These are phyloP conservation scores for Polymixis flavicincta DNA, from an alignment of 2,888 invertebrate species.

Conservation along the genomic window DNA sequence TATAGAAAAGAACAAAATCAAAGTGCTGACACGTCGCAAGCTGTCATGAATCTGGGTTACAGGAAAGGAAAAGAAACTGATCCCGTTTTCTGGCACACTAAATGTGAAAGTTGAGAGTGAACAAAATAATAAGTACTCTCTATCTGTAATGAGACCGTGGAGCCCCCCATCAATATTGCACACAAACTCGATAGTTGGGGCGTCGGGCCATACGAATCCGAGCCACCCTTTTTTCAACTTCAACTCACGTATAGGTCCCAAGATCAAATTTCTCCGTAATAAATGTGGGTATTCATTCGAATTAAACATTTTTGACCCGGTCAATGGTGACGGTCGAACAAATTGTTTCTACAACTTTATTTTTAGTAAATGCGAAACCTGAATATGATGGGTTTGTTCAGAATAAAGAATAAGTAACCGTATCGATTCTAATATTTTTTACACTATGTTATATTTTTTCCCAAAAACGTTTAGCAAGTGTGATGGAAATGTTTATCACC, in stretches of 20 bases:
- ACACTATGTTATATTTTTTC: too few species aligned
- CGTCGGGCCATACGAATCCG: slow-evolving; percentile 34
- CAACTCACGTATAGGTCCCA: slow-evolving; percentile 76
- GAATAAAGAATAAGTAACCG: too few species aligned
- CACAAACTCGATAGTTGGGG: slow-evolving; percentile 47
- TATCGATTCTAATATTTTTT: too few species aligned
- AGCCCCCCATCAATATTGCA: slow-evolving; percentile 56
- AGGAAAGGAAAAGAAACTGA: slow-evolving; percentile 23
- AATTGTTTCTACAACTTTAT: slow-evolving; percentile 47
- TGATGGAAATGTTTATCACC: too few species aligned
- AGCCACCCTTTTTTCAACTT: slow-evolving; percentile 64
- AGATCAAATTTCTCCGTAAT: slow-evolving; percentile 77
- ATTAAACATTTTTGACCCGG: slow-evolving; percentile 71
- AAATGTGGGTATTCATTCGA: slow-evolving; percentile 76
- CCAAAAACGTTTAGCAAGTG: too few species aligned
- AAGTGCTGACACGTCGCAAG: slow-evolving; percentile 14
- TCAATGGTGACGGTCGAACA: slow-evolving; percentile 42
- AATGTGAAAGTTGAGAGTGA: slow-evolving; percentile 46
- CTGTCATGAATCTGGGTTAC: slow-evolving; percentile 27
- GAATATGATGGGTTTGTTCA: too few species aligned
- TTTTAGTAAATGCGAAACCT: too few species aligned
- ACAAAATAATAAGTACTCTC: slow-evolving; percentile 44
- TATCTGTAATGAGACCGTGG: slow-evolving; percentile 40
- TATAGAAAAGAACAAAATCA: background rate
- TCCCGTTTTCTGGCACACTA: slow-evolving; percentile 1